Base-by-base conservation (phyloP, 2,888 invertebrate species). In the Heliconius ethilla region DNA sequence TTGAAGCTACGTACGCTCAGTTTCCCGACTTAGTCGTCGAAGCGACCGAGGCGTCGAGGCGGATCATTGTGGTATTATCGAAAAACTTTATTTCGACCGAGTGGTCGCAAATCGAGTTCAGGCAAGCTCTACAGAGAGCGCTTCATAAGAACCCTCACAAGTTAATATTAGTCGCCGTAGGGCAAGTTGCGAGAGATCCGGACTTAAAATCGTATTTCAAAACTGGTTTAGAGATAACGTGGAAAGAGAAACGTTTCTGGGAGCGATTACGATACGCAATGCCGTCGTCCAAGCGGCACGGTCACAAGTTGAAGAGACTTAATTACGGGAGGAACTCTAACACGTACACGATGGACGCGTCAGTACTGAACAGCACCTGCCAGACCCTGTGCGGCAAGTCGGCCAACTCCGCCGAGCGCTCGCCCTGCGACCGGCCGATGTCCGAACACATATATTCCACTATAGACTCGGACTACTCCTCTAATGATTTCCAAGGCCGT, bases 191-290 rank as follows among this genome's bases (percentile, higher is more conserved):
- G 87, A 96, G 97, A 83, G 98, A 98, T 88, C 96, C 97, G 76
- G 98, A 98, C 88, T 95, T 99, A 82, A 96, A 98, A 89, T 97
- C 98, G 79, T 98, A 98, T 90, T 95, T 99, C 82, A 97, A 98
- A 92, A 97, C 97, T 82, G 97, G 97, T 89, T 97, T 98, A 82
- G 96, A 97, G 84, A 96, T 99, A 86, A 96, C 97, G 85, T 98
- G 97, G 96, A 97, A 97, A 87, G 98, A 99, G 93, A 97, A 97
- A 89, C 96, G 98, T 86, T 99, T 99, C 95, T 99, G 99, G 98
- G 98, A 98, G 90, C 97, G 98, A 89, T 95, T 99, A 86, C 96
- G 97, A 84, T 98, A 98, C 90, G 97, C 98, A 81, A 97, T 99
- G 96, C 98, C 98, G 80, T 96, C 97, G 85, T 96, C 97, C 84